Evolutionary conservation across 2,888 invertebrate genomes (phyloP).

Genomic region (Drosophila pegasa): DNA sequence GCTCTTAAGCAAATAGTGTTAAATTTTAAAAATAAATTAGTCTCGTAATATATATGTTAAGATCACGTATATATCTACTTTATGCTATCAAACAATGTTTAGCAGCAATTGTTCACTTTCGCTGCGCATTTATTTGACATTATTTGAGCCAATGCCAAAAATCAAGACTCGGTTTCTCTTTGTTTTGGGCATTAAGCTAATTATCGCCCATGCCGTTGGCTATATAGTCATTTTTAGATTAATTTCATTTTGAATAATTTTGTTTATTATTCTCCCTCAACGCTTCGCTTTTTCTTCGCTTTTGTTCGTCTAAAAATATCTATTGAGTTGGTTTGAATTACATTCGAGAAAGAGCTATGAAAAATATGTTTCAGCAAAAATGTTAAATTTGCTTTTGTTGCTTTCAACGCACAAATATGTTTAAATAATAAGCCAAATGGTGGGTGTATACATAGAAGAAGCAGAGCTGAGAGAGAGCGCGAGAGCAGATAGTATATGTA

Average conservation of each 20-base stretch:
- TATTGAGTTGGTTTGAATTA: conserved; percentile 72
- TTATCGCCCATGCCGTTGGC: conserved; percentile 56
- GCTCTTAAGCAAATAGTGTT: conserved; percentile 33
- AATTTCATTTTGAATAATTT: conserved; percentile 77
- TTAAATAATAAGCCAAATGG: conserved; percentile 67
- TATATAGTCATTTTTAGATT: conserved; percentile 54
- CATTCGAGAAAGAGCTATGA: conserved; percentile 56
- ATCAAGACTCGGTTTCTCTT: conserved; percentile 6
- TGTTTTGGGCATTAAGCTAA: conserved; percentile 50
- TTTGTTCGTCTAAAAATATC: conserved; percentile 69
- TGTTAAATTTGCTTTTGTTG: conserved; percentile 7
- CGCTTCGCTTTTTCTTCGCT: conserved; percentile 25
- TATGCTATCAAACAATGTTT: conserved; percentile 21
- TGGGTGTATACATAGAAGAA: conserved; percentile 54
- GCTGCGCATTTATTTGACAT: conserved; percentile 41
- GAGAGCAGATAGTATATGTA: neutral
- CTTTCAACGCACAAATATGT: conserved; percentile 65
- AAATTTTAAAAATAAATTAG: conserved; percentile 43
- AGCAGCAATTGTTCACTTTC: conserved; percentile 66
- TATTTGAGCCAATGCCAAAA: conserved; percentile 59
- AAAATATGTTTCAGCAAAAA: conserved; percentile 64
- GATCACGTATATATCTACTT: neutral
- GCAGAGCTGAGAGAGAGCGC: conserved; percentile 25
- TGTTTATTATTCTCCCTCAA: conserved; percentile 73
- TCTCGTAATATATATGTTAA: conserved; percentile 17